Conservation (phyloP, 1,140 invertebrate species). For the Polypedilum vanderplanki region DNA sequence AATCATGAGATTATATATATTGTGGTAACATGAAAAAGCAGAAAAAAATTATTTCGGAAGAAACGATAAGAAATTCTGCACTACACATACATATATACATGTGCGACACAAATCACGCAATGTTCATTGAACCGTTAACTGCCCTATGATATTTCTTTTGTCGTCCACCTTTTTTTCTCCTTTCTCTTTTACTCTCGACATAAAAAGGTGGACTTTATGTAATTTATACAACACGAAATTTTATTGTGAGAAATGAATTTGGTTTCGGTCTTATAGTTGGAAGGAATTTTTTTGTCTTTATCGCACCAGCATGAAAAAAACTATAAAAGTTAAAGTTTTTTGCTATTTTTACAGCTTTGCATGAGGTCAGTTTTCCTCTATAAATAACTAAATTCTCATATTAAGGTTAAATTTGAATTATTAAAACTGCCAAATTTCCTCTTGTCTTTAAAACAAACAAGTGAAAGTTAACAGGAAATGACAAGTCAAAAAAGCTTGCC, state of each 20-base stretch:
- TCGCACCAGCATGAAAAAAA: too few species aligned
- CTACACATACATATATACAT: neutral
- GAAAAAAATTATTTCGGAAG: neutral
- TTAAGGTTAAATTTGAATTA: too few species aligned
- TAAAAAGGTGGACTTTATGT: too few species aligned
- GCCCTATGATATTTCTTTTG: slow-evolving; percentile 12
- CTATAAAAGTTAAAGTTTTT: too few species aligned
- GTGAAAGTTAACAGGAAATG: too few species aligned
- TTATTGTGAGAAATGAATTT: neutral
- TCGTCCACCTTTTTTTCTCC: neutral
- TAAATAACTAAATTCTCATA: too few species aligned
- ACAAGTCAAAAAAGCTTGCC: too few species aligned
- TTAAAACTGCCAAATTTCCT: too few species aligned
- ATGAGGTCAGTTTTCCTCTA: too few species aligned
- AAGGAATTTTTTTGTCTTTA: too few species aligned
- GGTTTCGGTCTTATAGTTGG: neutral
- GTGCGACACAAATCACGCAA: slow-evolving; percentile 3
- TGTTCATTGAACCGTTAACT: slow-evolving; percentile 26
- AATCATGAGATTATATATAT: slow-evolving; percentile 1
- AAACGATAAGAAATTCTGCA: neutral
- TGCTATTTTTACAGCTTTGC: too few species aligned
- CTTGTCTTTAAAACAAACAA: too few species aligned
- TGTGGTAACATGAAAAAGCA: neutral
- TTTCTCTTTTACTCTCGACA: neutral
- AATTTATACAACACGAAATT: neutral